A percentile compares a stretch with the other conserved stretches of the same genome.
phyloP scores from a whole-genome alignment of 2,113 vertebrate species.

The Eubucco bourcierii region DNA sequence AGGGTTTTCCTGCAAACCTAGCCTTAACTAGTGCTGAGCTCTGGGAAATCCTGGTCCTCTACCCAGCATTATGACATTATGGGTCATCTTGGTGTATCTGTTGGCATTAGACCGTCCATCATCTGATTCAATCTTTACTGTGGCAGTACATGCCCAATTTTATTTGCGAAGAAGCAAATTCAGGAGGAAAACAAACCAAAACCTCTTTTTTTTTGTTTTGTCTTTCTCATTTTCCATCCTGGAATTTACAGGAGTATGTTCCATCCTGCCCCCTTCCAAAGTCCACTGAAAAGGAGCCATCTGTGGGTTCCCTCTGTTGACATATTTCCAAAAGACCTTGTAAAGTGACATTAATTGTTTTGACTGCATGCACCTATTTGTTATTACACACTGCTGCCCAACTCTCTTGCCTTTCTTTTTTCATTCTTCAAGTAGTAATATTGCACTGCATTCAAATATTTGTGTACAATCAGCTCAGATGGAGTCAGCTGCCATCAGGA shows the following conservation, averaged over 20 bases:
- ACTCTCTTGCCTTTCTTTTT: neutral
- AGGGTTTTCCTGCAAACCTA: slow-evolving; percentile 43
- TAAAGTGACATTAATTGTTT: slow-evolving; percentile 74
- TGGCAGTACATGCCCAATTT: neutral
- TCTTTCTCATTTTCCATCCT: neutral
- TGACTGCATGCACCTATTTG: slow-evolving; percentile 63
- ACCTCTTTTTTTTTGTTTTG: neutral
- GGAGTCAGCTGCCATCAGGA: neutral
- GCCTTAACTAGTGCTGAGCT: slow-evolving; percentile 54
- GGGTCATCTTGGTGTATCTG: slow-evolving; percentile 4
- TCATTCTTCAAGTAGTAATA: neutral
- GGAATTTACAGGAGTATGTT: neutral
- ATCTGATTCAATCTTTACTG: neutral
- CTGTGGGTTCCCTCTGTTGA: slow-evolving; percentile 71
- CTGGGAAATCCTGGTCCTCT: slow-evolving; percentile 35
- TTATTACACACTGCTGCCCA: slow-evolving; percentile 23
- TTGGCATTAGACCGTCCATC: neutral
- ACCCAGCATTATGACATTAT: neutral
- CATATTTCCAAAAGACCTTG: slow-evolving; percentile 73
- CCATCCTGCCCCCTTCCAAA: slow-evolving; percentile 52
- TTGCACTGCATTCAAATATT: neutral
- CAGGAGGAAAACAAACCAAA: neutral
- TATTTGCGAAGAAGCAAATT: slow-evolving; percentile 9
- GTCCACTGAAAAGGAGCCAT: slow-evolving; percentile 67
- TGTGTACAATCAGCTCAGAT: neutral